A percentile compares a stretch with the other conserved stretches of the same genome.
These are phyloP conservation scores for Phoxinus dragarum DNA, from an alignment of 2,797 vertebrate genomes.

Conservation along the genomic window DNA sequence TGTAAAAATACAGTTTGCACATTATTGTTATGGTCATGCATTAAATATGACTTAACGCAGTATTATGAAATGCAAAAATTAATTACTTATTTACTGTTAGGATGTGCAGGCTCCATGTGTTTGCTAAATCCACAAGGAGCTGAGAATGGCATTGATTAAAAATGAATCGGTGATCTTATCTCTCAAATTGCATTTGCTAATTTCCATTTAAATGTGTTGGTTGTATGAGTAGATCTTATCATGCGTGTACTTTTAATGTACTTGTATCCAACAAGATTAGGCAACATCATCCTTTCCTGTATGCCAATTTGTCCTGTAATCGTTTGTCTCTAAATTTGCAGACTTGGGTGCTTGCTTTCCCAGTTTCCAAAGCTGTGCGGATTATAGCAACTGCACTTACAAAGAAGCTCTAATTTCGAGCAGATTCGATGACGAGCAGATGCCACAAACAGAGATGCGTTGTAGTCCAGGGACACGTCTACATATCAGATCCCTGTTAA, in stretches of 20 bases:
- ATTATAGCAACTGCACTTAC: constrained; percentile 10
- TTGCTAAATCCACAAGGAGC: constrained; percentile 9
- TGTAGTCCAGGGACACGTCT: neutral
- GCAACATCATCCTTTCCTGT: neutral
- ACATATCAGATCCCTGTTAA: constrained; percentile 40
- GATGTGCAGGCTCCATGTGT: neutral
- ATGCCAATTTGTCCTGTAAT: neutral
- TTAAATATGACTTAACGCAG: neutral
- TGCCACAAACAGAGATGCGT: constrained; percentile 16
- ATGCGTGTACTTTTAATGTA: neutral
- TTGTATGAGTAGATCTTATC: neutral
- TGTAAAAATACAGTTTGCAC: neutral
- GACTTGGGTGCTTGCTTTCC: neutral
- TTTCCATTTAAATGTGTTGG: constrained; percentile 7
- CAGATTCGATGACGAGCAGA: constrained; percentile 9
- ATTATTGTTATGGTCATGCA: neutral
- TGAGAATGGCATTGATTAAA: constrained; percentile 3
- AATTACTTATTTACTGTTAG: neutral
- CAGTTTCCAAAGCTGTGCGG: neutral
- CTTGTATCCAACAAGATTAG: neutral
- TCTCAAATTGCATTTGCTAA: constrained; percentile 1
- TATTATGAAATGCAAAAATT: constrained; percentile 9
- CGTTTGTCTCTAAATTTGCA: neutral
- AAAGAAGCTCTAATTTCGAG: constrained; percentile 11
- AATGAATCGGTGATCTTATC: neutral